These are phyloP conservation scores for Myrmophylax atrothorax DNA, from an alignment of 2,113 vertebrate species.

Conservation along the genomic window DNA sequence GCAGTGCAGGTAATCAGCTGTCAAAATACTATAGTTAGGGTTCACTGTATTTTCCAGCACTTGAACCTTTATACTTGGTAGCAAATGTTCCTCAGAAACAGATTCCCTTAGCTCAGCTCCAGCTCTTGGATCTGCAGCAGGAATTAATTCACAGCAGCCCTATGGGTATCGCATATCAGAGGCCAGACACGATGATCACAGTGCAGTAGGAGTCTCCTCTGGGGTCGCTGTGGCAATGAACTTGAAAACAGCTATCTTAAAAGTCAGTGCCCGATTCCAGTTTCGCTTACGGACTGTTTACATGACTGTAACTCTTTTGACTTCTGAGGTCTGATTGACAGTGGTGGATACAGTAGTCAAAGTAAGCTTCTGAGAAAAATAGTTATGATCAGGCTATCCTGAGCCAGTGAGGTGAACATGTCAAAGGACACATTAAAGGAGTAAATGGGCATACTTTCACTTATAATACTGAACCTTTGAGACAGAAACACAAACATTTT, in stretches of 20 bases:
- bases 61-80: background rate
- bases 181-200: slow-evolving; percentile 22
- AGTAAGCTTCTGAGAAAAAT: background rate
- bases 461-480: background rate
- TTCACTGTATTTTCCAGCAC: background rate
- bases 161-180: background rate
- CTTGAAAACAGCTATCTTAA: slow-evolving; percentile 50
- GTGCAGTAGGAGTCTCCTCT: background rate
- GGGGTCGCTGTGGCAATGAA: slow-evolving; percentile 47
- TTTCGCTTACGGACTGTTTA: slow-evolving; percentile 29
- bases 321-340: slow-evolving; percentile 15
- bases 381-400: background rate
- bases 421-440: background rate
- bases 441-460: background rate
- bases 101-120: background rate
- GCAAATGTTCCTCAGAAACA: background rate
- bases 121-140: background rate
- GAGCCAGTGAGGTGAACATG: background rate
- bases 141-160: slow-evolving; percentile 37
- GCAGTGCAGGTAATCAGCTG: slow-evolving; percentile 30
- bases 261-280: background rate
- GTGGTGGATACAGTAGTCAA: background rate
- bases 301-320: background rate
- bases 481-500: background rate
- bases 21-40: slow-evolving; percentile 22